Evolutionary conservation across 64 coral and sea anemone genomes (phyloP).

Genomic region (Acropora tenuis): DNA sequence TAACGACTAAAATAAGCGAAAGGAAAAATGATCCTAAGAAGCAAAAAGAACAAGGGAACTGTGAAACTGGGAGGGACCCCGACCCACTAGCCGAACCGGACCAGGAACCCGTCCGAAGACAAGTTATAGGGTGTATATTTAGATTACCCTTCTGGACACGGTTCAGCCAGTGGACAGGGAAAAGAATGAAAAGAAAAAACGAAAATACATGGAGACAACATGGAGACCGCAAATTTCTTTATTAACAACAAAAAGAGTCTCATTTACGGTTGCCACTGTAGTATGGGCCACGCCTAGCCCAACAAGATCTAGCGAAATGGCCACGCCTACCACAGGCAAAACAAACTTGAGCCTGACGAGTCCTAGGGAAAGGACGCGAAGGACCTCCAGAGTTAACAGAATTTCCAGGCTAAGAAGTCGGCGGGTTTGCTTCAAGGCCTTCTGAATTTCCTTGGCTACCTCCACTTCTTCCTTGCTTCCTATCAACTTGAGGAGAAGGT

Average conservation of each 20-base stretch:
- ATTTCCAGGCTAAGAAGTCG: neutral
- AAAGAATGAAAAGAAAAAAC: neutral
- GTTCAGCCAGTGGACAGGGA: too few species aligned
- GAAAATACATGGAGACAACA: too few species aligned
- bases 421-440: conserved; percentile 1
- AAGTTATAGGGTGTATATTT: conserved; percentile 48
- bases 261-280: too few species aligned
- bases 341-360: conserved; percentile 2
- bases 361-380: neutral
- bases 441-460: conserved; percentile 29
- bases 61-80: neutral
- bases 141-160: too few species aligned
- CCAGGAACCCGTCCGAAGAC: conserved; percentile 44
- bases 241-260: too few species aligned
- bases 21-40: neutral
- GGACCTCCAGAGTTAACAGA: neutral
- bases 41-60: neutral
- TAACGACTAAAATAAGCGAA: neutral
- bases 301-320: too few species aligned
- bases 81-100: conserved; percentile 28
- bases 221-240: too few species aligned
- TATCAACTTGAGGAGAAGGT: neutral
- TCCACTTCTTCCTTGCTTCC: neutral
- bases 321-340: neutral
- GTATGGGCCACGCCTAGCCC: too few species aligned